Evolutionary conservation across 2,888 invertebrate genomes (phyloP).

Genomic region (Pollenia angustigena): DNA sequence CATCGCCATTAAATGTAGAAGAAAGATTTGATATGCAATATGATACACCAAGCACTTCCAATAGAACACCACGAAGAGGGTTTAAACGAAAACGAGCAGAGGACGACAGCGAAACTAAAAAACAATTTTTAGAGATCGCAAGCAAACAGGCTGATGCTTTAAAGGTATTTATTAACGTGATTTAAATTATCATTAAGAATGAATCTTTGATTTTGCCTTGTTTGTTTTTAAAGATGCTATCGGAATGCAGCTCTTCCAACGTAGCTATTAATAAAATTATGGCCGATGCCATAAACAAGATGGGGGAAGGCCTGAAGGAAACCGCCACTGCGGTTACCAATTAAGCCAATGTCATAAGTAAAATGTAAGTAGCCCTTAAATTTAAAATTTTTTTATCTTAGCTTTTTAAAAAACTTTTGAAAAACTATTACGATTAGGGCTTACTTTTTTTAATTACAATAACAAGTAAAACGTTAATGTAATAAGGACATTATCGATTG

Average conservation of each 20-base stretch:
- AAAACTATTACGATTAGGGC: background rate
- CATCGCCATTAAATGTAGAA: too few relatives aligned
- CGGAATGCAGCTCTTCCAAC: too few relatives aligned
- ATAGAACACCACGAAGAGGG: background rate
- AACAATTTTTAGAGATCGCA: background rate
- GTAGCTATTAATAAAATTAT: background rate
- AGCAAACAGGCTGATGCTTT: too few relatives aligned
- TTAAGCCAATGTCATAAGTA: background rate
- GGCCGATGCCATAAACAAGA: background rate
- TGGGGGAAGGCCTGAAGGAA: background rate
- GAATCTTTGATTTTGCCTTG: background rate
- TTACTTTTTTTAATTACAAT: background rate
- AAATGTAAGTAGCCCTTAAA: background rate
- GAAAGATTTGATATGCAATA: background rate
- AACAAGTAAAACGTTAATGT: background rate
- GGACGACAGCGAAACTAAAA: background rate
- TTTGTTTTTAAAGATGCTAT: background rate
- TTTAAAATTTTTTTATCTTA: background rate
- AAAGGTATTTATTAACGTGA: background rate
- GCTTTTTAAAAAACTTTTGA: background rate
- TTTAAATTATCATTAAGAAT: background rate
- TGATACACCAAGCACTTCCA: slow-evolving; percentile 8
- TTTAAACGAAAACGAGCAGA: background rate
- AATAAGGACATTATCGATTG: background rate
- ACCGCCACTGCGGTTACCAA: background rate